Evolutionary conservation across 1,140 invertebrate genomes (phyloP).

Genomic region (Colletes latitarsis): DNA sequence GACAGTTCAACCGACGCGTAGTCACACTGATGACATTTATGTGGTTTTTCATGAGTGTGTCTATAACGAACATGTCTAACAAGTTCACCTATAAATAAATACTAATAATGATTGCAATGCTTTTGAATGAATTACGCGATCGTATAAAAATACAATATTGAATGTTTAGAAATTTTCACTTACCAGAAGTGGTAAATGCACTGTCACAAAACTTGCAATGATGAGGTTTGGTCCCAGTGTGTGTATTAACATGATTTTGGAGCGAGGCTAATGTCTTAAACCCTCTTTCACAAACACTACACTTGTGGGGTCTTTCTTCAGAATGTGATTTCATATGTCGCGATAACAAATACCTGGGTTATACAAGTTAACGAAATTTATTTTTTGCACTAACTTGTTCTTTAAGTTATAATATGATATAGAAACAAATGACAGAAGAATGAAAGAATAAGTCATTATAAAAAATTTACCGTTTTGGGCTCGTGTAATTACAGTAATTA

Average conservation of each 20-base stretch:
- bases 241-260: constrained; percentile 98
- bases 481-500: constrained; percentile 95
- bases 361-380: constrained; percentile 2
- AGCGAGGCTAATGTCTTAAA: constrained; percentile 97
- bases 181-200: constrained; percentile 96
- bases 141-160: constrained; percentile 18
- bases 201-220: constrained; percentile 96
- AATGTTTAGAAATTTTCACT: constrained; percentile 1
- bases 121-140: no score
- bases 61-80: constrained; percentile 95
- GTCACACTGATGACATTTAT: constrained; percentile 96
- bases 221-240: constrained; percentile 97
- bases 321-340: constrained; percentile 98
- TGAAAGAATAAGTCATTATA: constrained; percentile 19
- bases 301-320: constrained; percentile 96
- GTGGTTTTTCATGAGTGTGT: constrained; percentile 97
- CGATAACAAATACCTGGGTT: constrained; percentile 89
- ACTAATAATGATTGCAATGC: not conserved
- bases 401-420: not conserved
- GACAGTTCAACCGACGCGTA: constrained; percentile 97
- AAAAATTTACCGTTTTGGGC: constrained; percentile 86
- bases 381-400: not conserved
- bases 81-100: constrained; percentile 88
- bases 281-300: constrained; percentile 95
- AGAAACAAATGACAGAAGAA: constrained; percentile 4